A percentile compares a stretch with the other conserved stretches of the same genome.
phyloP scores from a whole-genome alignment of 2,797 vertebrate species.

The Tragopan temminckii region DNA sequence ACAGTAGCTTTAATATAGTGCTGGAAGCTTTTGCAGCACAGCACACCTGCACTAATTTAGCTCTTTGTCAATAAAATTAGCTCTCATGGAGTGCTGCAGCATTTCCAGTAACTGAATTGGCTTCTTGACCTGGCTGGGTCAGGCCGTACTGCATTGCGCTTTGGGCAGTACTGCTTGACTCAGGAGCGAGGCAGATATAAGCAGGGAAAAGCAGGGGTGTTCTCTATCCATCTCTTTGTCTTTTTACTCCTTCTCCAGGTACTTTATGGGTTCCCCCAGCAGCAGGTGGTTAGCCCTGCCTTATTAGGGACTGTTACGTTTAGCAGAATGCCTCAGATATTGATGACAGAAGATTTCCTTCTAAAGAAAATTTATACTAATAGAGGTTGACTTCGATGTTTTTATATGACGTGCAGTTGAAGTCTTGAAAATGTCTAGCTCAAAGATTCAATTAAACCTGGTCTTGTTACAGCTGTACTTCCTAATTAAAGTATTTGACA shows the following conservation, averaged over 20 bases:
- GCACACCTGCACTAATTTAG: conserved; percentile 18
- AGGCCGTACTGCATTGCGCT: fast-evolving
- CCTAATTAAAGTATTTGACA: conserved; percentile 79
- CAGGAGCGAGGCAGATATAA: background rate
- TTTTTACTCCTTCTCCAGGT: background rate
- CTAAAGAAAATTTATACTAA: background rate
- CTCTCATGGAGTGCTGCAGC: background rate
- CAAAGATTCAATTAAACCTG: conserved; percentile 75
- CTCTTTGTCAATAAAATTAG: conserved; percentile 35
- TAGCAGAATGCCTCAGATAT: background rate
- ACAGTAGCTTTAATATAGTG: background rate
- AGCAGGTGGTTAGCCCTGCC: background rate
- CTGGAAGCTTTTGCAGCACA: conserved; percentile 2
- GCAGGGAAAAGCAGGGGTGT: background rate
- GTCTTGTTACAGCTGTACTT: conserved; percentile 45
- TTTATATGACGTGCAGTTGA: conserved; percentile 22
- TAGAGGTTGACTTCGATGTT: background rate
- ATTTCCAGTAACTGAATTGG: background rate
- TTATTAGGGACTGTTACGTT: background rate
- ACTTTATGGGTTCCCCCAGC: background rate
- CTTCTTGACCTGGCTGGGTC: background rate
- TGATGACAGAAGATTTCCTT: background rate
- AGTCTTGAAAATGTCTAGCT: conserved; percentile 48
- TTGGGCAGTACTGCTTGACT: background rate
- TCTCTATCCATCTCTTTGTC: background rate